Evolutionary conservation across 2,888 invertebrate species (phyloP).

Genomic region (Cephus pygmeus): DNA sequence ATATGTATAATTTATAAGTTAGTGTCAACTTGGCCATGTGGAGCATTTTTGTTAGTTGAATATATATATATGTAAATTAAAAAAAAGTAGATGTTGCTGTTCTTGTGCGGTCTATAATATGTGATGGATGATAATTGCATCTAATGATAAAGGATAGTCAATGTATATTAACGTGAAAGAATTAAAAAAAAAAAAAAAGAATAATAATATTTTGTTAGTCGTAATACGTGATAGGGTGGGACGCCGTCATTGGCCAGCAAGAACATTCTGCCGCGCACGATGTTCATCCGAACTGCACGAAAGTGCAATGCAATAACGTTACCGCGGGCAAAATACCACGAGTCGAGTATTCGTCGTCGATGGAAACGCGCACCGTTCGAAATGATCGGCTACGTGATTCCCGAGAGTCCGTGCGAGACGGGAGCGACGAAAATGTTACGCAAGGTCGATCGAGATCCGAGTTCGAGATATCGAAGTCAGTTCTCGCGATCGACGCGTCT

Average conservation of each 20-base stretch:
- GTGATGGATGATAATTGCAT: conserved; percentile 57
- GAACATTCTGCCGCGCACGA: no score
- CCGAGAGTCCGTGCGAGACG: no score
- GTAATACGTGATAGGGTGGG: conserved; percentile 49
- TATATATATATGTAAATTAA: conserved; percentile 32
- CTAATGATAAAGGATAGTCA: conserved; percentile 46
- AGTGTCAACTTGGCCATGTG: conserved; percentile 66
- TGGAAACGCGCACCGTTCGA: no score
- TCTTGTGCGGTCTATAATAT: conserved; percentile 52
- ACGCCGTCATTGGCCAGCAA: conserved; percentile 35
- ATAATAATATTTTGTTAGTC: conserved; percentile 46
- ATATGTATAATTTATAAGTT: conserved; percentile 47
- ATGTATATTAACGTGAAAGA: conserved; percentile 38
- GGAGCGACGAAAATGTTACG: no score
- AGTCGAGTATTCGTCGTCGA: no score
- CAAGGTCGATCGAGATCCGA: no score
- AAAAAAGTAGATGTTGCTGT: conserved; percentile 31
- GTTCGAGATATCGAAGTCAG: no score
- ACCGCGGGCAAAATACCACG: no score
- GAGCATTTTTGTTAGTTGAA: conserved; percentile 63
- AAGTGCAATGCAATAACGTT: no score
- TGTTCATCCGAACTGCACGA: no score
- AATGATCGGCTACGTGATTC: no score
- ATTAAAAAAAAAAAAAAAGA: conserved; percentile 32
- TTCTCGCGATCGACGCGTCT: no score